Conservation (phyloP, 2,888 invertebrate species). For the Congeria kusceri region DNA sequence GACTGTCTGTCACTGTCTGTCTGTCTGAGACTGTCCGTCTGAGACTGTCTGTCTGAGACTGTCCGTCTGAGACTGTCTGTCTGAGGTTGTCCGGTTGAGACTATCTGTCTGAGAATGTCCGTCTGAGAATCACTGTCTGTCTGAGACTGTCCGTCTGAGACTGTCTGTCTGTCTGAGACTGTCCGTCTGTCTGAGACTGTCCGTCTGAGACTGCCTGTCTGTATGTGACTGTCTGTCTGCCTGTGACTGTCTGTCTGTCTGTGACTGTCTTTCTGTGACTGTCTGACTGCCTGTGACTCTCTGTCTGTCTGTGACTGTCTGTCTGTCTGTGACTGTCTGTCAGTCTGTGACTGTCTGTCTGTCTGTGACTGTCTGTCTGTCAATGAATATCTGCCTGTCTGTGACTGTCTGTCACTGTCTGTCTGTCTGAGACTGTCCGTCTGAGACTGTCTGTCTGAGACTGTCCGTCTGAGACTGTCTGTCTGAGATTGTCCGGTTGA, state of each 20-base stretch:
- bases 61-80: conserved; percentile 18
- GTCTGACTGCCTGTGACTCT: too few species aligned
- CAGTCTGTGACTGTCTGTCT: conserved; percentile 17
- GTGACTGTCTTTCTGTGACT: too few species aligned
- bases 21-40: conserved; percentile 18
- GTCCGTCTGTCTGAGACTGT: too few species aligned
- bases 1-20: conserved; percentile 23
- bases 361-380: conserved; percentile 12
- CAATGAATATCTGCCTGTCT: too few species aligned
- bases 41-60: conserved; percentile 11
- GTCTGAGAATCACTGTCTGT: conserved; percentile 20
- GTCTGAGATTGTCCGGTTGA: too few species aligned
- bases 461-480: too few species aligned
- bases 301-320: conserved; percentile 17
- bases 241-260: too few species aligned
- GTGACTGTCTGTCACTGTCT: conserved; percentile 17
- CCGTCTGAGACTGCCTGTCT: too few species aligned
- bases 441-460: too few species aligned
- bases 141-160: conserved; percentile 22
- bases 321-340: conserved; percentile 17
- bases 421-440: conserved; percentile 18
- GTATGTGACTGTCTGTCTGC: too few species aligned
- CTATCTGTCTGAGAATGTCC: too few species aligned
- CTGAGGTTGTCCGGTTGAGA: too few species aligned
- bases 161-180: conserved; percentile 23